Conservation (phyloP, 2,797 vertebrate species). For the Astyanax mexicanus region DNA sequence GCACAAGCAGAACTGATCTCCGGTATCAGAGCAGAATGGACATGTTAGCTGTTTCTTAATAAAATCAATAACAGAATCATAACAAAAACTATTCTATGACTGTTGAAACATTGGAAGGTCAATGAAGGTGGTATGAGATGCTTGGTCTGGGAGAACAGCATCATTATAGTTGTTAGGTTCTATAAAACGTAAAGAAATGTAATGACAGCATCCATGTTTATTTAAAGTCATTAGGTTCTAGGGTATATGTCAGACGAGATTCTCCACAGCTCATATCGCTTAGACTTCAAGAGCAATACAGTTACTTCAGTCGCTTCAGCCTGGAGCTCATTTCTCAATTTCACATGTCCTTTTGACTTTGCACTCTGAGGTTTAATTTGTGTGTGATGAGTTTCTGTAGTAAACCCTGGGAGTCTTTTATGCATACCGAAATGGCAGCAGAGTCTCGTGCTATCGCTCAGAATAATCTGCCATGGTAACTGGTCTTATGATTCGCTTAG, state of each 20-base stretch:
- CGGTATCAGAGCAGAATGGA: too few species aligned
- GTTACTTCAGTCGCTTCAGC: neutral
- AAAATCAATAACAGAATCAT: too few species aligned
- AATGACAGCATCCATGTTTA: too few species aligned
- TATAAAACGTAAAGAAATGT: too few species aligned
- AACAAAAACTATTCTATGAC: too few species aligned
- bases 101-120: too few species aligned
- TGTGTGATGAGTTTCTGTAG: slow-evolving; percentile 48
- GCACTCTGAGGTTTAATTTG: slow-evolving; percentile 37
- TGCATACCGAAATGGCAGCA: slow-evolving; percentile 43
- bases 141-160: too few species aligned
- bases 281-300: neutral
- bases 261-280: neutral
- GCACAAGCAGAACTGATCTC: too few species aligned
- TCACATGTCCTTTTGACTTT: slow-evolving; percentile 25
- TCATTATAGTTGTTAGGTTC: too few species aligned
- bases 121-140: too few species aligned
- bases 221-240: too few species aligned
- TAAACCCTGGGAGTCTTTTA: slow-evolving; percentile 46
- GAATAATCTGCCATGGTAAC: slow-evolving; percentile 46
- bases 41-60: too few species aligned
- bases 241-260: neutral
- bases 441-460: slow-evolving; percentile 34
- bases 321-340: neutral
- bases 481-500: slow-evolving; percentile 45